Conservation (phyloP, 2,888 invertebrate species). For the Drosophila merina region DNA sequence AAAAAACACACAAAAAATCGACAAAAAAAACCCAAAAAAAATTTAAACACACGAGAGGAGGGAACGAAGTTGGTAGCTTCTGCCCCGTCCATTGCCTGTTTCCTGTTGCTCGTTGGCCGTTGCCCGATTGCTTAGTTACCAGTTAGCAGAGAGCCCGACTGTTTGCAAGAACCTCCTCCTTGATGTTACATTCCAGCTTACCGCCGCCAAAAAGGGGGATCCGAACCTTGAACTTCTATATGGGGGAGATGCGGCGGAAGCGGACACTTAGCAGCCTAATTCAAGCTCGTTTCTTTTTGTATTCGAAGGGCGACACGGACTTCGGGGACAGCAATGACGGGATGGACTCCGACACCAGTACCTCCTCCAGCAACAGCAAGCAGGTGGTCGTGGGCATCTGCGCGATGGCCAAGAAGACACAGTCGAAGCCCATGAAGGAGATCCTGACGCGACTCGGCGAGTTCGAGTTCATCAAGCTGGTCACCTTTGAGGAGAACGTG, state of each 20-base stretch:
- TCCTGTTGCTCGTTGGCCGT: not conserved
- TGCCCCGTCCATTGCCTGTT: not conserved
- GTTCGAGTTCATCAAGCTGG: slow-evolving; percentile 97
- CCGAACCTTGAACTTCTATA: not conserved
- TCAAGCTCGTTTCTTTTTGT: not conserved
- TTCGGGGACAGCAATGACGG: slow-evolving; percentile 87
- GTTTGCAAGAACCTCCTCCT: too few species aligned
- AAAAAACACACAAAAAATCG: not conserved
- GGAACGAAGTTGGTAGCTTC: not conserved
- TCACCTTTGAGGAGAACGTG: slow-evolving; percentile 97
- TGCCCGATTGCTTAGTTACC: not conserved
- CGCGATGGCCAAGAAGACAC: slow-evolving; percentile 99
- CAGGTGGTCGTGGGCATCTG: slow-evolving; percentile 99
- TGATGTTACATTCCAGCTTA: not conserved
- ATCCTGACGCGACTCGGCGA: slow-evolving; percentile 97
- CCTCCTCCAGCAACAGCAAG: slow-evolving; percentile 87
- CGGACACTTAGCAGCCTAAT: not conserved
- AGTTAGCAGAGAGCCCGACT: not conserved
- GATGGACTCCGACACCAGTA: slow-evolving; percentile 86
- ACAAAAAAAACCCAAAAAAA: not conserved
- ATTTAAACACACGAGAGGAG: not conserved
- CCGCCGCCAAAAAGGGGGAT: not conserved
- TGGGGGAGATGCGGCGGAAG: not conserved
- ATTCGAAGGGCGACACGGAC: slow-evolving; percentile 89
- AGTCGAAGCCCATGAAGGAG: slow-evolving; percentile 99